Evolutionary conservation across 2,888 invertebrate genomes (phyloP).

Genomic region (Chouioia cunea): DNA sequence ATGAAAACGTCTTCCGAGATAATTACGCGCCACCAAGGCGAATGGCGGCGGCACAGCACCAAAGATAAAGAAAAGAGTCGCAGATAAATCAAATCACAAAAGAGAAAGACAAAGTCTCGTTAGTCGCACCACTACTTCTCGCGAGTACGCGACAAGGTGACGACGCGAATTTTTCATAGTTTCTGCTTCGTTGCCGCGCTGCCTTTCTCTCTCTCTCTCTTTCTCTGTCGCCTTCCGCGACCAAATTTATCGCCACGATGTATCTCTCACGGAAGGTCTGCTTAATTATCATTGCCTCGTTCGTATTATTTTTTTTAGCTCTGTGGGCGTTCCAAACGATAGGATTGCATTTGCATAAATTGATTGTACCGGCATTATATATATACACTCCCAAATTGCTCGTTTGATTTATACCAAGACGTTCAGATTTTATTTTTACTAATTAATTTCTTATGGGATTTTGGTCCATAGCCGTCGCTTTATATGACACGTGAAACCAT

Average conservation of each 20-base stretch:
- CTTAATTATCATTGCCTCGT: not conserved
- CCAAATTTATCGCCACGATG: not conserved
- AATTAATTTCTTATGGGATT: constrained; percentile 24
- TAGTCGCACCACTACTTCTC: constrained; percentile 54
- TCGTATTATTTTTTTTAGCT: no score
- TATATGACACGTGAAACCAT: not conserved
- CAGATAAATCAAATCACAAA: constrained; percentile 60
- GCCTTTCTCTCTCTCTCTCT: no score
- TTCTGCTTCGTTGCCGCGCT: not conserved
- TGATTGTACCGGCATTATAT: constrained; percentile 18
- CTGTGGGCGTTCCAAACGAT: not conserved
- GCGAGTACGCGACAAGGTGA: not conserved
- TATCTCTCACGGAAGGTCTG: not conserved
- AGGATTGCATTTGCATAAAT: constrained; percentile 37
- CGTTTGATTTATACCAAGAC: constrained; percentile 28
- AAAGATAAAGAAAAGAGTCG: constrained; percentile 30
- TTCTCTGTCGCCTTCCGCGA: constrained; percentile 1
- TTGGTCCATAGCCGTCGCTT: no score
- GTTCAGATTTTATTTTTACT: constrained; percentile 20
- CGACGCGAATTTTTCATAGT: not conserved
- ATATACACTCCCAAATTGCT: constrained; percentile 18
- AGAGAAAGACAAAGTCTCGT: constrained; percentile 53
- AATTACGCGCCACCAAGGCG: constrained; percentile 54
- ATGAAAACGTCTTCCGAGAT: constrained; percentile 64
- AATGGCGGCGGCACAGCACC: not conserved